Conservation (phyloP, 2,797 vertebrate genomes). For the Botia kubotai region DNA sequence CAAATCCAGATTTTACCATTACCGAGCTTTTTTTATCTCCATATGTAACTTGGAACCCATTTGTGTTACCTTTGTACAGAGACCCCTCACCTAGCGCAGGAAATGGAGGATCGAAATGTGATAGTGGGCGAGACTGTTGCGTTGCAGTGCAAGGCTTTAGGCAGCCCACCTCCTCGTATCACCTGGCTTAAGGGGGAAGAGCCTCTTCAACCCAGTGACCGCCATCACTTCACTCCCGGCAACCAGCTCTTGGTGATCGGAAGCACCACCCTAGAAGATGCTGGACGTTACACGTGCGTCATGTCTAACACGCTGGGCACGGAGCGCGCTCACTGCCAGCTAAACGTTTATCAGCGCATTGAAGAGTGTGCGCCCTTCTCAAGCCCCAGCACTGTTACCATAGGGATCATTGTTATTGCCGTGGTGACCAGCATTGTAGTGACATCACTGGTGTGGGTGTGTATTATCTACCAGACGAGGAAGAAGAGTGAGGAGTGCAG, state of each 20-base stretch:
- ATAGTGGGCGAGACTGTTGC: conserved; percentile 90
- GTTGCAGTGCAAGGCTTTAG: conserved; percentile 92
- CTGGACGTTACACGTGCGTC: conserved; percentile 93
- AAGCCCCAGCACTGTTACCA: conserved; percentile 79
- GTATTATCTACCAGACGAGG: conserved; percentile 98
- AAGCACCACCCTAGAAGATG: conserved; percentile 83
- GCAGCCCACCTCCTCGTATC: conserved; percentile 90
- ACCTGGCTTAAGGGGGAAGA: conserved; percentile 92
- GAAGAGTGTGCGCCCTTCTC: conserved; percentile 60
- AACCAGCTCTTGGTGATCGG: conserved; percentile 93
- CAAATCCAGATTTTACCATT: neutral
- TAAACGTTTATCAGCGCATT: conserved; percentile 76
- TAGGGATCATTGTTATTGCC: conserved; percentile 93
- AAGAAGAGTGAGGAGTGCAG: conserved; percentile 97
- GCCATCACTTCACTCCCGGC: conserved; percentile 92
- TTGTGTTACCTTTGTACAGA: conserved; percentile 73
- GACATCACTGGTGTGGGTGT: conserved; percentile 97
- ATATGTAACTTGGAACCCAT: neutral
- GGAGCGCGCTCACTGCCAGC: conserved; percentile 90
- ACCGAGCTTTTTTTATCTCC: neutral
- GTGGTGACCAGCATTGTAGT: conserved; percentile 95
- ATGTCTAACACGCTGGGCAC: conserved; percentile 97
- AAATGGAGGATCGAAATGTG: conserved; percentile 87
- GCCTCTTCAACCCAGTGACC: conserved; percentile 83
- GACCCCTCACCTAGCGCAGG: conserved; percentile 86